phyloP scores from a whole-genome alignment of 1,140 invertebrate species.

The Cepaea nemoralis region DNA sequence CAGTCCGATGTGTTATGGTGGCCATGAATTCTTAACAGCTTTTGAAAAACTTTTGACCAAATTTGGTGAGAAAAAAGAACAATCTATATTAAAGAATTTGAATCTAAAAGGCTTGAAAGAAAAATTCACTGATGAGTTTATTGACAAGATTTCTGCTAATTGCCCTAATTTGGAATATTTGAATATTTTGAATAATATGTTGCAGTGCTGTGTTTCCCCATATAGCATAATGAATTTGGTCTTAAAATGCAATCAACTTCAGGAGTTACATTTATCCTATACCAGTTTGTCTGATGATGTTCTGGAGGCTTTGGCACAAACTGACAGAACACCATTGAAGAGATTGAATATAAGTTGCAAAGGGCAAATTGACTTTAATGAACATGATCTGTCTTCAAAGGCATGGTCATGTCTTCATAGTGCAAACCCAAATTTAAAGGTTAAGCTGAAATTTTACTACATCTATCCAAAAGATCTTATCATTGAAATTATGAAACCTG shows the following conservation, averaged over 20 bases:
- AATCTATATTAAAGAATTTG: constrained; percentile 45
- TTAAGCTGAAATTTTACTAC: constrained; percentile 63
- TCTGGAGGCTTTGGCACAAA: constrained; percentile 51
- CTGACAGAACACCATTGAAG: constrained; percentile 46
- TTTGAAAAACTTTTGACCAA: constrained; percentile 48
- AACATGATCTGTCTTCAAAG: constrained; percentile 50
- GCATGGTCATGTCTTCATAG: constrained; percentile 53
- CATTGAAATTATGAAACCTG: constrained; percentile 58
- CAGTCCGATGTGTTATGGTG: constrained; percentile 62
- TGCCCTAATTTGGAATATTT: constrained; percentile 55
- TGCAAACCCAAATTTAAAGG: constrained; percentile 53
- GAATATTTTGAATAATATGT: constrained; percentile 62
- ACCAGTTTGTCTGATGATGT: constrained; percentile 60
- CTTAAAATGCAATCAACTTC: constrained; percentile 53
- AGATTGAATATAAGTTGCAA: constrained; percentile 58
- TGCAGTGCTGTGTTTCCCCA: constrained; percentile 58
- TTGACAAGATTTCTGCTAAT: constrained; percentile 58
- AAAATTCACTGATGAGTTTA: constrained; percentile 55
- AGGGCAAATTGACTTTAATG: constrained; percentile 59
- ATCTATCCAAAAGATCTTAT: constrained; percentile 57
- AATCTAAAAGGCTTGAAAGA: constrained; percentile 58
- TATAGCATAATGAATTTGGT: constrained; percentile 51
- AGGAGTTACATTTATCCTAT: constrained; percentile 56
- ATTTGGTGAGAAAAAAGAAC: neutral
- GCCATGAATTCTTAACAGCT: constrained; percentile 51